phyloP scores from a whole-genome alignment of 2,797 vertebrate genomes.

The Sebastes wilsoni region DNA sequence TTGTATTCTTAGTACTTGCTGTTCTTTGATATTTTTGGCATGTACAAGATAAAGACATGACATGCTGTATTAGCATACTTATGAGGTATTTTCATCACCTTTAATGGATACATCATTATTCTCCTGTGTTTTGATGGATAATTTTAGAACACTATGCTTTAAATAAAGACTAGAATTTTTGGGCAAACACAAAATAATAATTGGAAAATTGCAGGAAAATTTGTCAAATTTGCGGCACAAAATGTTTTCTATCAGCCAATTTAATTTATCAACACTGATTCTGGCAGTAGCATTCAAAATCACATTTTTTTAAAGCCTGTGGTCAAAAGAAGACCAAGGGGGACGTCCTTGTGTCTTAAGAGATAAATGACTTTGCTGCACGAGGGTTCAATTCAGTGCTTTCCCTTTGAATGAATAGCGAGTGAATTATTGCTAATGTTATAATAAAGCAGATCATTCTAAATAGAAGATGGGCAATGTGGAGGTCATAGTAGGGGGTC shows the following conservation, averaged over 20 bases:
- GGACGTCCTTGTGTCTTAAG: background rate
- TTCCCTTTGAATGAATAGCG: background rate
- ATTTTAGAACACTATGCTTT: background rate
- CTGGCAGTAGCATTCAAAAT: background rate
- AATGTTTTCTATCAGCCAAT: background rate
- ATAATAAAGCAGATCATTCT: background rate
- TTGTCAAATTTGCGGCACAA: background rate
- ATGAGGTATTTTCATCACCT: background rate
- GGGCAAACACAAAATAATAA: background rate
- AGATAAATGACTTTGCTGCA: background rate
- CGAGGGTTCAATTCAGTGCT: background rate
- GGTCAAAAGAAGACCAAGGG: background rate
- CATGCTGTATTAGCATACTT: background rate
- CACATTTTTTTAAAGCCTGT: background rate
- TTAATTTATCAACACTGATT: background rate
- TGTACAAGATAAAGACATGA: background rate
- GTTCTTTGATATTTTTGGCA: background rate
- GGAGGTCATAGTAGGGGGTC: background rate
- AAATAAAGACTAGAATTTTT: background rate
- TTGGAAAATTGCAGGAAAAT: background rate
- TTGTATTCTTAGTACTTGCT: background rate
- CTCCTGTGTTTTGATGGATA: background rate
- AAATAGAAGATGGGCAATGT: background rate
- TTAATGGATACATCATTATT: background rate
- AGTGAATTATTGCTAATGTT: background rate